Conservation (phyloP, 2,888 invertebrate genomes). For the Stenodema calcarata region DNA sequence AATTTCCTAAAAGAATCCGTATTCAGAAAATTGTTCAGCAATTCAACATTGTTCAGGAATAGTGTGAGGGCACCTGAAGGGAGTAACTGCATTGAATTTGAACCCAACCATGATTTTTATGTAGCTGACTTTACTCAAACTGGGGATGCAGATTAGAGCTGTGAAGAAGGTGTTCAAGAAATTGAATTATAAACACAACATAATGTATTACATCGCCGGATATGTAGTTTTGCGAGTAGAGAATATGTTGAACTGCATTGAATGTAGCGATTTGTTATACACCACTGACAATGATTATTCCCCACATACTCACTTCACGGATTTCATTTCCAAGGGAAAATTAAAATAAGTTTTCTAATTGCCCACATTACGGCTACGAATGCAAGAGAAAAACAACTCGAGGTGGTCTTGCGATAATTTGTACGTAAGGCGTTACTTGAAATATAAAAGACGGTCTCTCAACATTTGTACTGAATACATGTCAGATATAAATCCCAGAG, state of each 20-base stretch:
- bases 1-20: no score
- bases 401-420: constrained; percentile 15
- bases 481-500: neutral
- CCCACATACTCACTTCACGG: no score
- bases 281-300: no score
- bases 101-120: neutral
- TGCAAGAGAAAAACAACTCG: constrained; percentile 1
- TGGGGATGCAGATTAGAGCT: neutral
- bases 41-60: constrained; percentile 18
- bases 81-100: neutral
- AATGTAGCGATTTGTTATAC: no score
- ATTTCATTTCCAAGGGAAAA: no score
- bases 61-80: neutral
- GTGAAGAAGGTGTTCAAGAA: neutral
- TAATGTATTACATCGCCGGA: no score
- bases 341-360: no score
- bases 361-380: neutral
- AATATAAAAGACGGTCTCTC: neutral
- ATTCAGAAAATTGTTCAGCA: no score
- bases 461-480: neutral
- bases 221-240: no score
- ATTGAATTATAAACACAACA: no score
- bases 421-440: neutral
- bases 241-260: no score
- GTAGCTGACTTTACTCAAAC: neutral